Conservation (phyloP, 1,140 invertebrate species). For the Nasonia giraulti region DNA sequence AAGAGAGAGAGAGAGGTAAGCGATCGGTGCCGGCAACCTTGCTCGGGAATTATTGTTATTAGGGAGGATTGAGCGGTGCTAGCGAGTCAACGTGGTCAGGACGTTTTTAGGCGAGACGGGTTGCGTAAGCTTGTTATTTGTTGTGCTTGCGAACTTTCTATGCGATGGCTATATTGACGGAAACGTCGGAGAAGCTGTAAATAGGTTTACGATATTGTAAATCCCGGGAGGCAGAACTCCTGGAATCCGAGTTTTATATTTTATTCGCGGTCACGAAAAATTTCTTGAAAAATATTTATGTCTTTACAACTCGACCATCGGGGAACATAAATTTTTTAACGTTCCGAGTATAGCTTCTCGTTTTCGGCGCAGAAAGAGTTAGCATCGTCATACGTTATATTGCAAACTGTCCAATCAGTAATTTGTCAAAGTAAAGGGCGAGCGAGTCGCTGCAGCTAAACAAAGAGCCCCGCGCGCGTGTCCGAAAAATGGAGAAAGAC, state of each 20-base stretch:
- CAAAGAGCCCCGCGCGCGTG: neutral
- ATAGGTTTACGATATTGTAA: neutral
- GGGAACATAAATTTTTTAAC: neutral
- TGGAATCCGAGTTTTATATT: neutral
- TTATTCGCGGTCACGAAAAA: neutral
- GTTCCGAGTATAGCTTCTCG: neutral
- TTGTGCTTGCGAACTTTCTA: conserved; percentile 1
- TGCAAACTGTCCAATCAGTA: neutral
- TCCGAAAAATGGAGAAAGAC: neutral
- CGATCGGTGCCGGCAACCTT: neutral
- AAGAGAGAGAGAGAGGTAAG: too few species aligned
- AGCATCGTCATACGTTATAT: too few species aligned
- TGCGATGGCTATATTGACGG: too few species aligned
- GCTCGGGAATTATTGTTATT: neutral
- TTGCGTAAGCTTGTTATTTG: neutral
- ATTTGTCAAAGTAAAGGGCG: neutral
- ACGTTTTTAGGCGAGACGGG: neutral
- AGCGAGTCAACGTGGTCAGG: neutral
- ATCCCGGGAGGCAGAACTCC: neutral
- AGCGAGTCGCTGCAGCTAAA: neutral
- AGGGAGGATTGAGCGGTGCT: neutral
- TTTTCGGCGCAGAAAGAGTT: too few species aligned
- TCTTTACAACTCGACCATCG: neutral
- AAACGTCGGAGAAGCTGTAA: neutral
- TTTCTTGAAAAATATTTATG: neutral